Evolutionary conservation across 2,113 vertebrate genomes (phyloP), one percentile per base, ranked within the genome.

Genomic region (Triplophysa dalaica): DNA sequence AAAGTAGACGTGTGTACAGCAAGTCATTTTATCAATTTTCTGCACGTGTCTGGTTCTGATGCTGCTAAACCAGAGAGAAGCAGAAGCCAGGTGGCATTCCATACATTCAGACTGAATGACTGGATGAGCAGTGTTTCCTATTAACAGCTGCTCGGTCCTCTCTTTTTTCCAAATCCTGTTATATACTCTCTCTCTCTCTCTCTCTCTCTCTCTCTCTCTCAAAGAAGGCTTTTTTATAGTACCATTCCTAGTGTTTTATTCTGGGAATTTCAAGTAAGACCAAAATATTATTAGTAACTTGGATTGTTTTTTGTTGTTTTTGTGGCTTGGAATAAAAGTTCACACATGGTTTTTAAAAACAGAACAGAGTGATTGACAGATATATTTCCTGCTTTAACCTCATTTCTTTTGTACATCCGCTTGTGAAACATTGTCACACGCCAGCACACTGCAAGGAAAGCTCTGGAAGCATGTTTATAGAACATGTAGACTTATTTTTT

Each of bases 251-350:
- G 50, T 33, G 11, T 67, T 72, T 63, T 13, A 61, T 38, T 62
- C 56, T 73, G 64, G 56, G 43, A 75, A 64, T 80, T 70, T 81
- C 81, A 5, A 38, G 54, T 80, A 75, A 83, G 67, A 69, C 50
- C 70, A 80, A 82, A 48, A 84, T 74, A 78, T 77, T 80, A 78
- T 85, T 85, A 38, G 50, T 62, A 84, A 0, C 33, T 78, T 81
- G 86, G n/a, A n/a, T 60, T 60, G 29, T 22, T 74, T 73, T 74
- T 74, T 74, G 33, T 43, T 60, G 29, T 54, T 65, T 61, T 83
- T 87, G 83, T 64, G 75, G 81, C 43, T 82, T 84, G 41, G 74
- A 83, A 16, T 61, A 45, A 6, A 70, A 72, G 48, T 65, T 63
- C 70, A 75, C 76, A 24, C 19, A 54, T 67, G 24, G 2, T 8